Percentiles rank a stretch among this genome's conserved stretches.
These are phyloP conservation scores for Aphidoletes aphidimyza DNA, from an alignment of 2,888 invertebrate genomes.

Conservation along the genomic window DNA sequence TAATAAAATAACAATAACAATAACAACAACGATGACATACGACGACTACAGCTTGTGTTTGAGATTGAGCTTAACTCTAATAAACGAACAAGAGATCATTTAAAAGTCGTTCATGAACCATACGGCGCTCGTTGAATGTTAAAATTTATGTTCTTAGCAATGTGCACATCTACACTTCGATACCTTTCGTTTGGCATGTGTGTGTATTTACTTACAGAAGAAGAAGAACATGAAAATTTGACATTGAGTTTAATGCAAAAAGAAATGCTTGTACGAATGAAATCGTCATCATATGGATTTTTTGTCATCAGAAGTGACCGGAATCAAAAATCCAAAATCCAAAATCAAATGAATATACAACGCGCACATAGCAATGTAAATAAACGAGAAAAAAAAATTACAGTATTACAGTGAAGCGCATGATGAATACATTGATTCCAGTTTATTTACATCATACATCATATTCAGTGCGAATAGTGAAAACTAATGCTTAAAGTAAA, in stretches of 20 bases:
- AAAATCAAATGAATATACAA: too few species aligned
- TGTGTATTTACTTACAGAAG: too few species aligned
- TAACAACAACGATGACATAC: neutral
- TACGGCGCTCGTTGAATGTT: too few species aligned
- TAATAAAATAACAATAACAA: neutral
- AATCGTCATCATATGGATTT: neutral
- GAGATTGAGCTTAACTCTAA: neutral
- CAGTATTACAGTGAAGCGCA: neutral
- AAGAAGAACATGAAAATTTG: too few species aligned
- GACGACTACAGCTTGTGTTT: neutral
- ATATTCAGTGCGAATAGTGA: conserved; percentile 25
- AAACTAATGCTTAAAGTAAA: conserved; percentile 9
- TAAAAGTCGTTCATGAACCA: neutral
- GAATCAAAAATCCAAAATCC: neutral
- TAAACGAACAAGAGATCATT: neutral
- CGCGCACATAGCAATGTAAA: too few species aligned
- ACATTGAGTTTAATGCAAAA: too few species aligned
- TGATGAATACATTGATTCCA: neutral
- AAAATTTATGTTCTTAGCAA: too few species aligned
- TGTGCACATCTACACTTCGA: too few species aligned
- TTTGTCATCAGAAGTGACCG: neutral
- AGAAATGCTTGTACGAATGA: too few species aligned
- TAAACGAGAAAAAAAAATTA: neutral
- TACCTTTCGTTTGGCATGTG: too few species aligned
- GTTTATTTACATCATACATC: conserved; percentile 27